These are phyloP conservation scores for Phoeniculus purpureus DNA, from an alignment of 2,797 vertebrate genomes.

Conservation along the genomic window DNA sequence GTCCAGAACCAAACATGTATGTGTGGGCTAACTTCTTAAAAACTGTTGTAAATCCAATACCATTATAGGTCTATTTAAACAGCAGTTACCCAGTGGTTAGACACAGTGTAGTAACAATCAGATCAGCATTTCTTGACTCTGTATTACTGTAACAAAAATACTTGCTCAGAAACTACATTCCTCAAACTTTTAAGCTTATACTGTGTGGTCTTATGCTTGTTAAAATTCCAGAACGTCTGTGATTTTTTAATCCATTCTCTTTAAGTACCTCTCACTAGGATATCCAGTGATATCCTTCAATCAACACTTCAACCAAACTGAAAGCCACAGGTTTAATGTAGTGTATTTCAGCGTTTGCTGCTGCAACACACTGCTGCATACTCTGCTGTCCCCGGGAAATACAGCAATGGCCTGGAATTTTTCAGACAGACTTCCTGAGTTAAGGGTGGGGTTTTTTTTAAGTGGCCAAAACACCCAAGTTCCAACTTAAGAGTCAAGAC, in stretches of 20 bases:
- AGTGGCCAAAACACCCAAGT: accelerated
- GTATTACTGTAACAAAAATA: neutral
- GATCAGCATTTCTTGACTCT: neutral
- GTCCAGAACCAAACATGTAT: neutral
- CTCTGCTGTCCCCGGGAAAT: neutral
- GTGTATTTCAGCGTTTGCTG: neutral
- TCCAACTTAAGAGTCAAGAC: neutral
- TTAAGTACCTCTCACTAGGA: neutral
- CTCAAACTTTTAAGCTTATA: neutral
- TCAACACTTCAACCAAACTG: neutral
- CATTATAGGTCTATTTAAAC: neutral
- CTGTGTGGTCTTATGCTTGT: neutral
- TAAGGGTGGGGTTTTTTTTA: neutral
- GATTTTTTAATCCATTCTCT: neutral
- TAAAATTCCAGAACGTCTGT: neutral
- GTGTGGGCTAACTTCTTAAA: neutral
- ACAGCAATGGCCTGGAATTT: neutral
- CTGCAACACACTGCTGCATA: neutral
- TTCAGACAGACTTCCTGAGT: neutral
- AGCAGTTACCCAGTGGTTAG: neutral
- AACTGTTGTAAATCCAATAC: neutral
- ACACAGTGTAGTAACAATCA: neutral
- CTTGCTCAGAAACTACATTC: neutral
- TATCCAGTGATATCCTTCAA: neutral
- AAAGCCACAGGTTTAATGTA: neutral